Conservation (phyloP, 2,888 invertebrate genomes). For the Dynastes tityus region DNA sequence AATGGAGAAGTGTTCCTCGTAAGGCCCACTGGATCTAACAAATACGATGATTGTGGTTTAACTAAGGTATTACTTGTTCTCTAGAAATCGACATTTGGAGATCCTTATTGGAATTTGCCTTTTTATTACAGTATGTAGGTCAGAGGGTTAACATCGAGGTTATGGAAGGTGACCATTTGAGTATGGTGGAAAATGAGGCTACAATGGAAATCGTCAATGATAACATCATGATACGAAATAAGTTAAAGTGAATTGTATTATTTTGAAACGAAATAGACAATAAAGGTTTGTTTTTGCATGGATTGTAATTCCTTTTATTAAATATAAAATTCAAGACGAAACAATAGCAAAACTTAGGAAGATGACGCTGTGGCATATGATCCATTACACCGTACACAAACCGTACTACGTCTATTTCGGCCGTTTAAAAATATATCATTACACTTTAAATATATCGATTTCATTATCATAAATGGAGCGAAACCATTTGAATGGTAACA, state of each 20-base stretch:
- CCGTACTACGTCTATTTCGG: no score
- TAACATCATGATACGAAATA: conserved; percentile 57
- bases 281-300: no score
- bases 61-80: conserved; percentile 60
- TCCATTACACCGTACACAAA: no score
- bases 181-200: conserved; percentile 79
- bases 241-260: background rate
- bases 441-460: background rate
- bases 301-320: no score
- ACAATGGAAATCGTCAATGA: conserved; percentile 78
- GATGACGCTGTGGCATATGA: no score
- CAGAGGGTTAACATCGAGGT: conserved; percentile 76
- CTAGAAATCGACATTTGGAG: background rate
- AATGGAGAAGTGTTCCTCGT: conserved; percentile 64
- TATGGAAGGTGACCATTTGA: conserved; percentile 82
- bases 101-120: conserved; percentile 30
- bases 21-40: conserved; percentile 65
- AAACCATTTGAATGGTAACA: background rate
- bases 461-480: background rate
- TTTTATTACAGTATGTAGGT: conserved; percentile 73
- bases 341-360: no score
- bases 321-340: no score
- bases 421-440: no score
- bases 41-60: conserved; percentile 66
- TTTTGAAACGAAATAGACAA: conserved; percentile 1